A percentile compares a stretch with the other conserved stretches of the same genome.
Conservation (phyloP, 2,797 vertebrate species). For the Enteromius viviparus region DNA sequence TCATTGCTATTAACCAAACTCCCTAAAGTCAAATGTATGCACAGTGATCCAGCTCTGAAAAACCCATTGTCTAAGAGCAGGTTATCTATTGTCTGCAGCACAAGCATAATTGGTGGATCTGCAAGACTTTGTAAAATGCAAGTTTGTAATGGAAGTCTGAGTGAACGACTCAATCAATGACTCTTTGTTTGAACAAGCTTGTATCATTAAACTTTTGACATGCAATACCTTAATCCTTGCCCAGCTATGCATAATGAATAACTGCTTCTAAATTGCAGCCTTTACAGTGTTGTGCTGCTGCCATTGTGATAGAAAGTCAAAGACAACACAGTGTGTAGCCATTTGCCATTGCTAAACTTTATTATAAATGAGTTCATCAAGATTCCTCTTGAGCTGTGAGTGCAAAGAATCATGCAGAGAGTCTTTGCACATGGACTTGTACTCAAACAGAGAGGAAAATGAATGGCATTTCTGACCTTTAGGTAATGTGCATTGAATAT, state of each 20-base stretch:
- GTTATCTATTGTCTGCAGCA: background rate
- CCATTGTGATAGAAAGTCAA: background rate
- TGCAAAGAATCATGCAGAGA: conserved; percentile 3
- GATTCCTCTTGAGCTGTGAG: conserved; percentile 31
- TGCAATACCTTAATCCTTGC: conserved; percentile 17
- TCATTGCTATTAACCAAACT: conserved; percentile 13
- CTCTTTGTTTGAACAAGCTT: conserved; percentile 33
- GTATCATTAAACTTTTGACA: conserved; percentile 14
- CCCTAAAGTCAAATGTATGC: background rate
- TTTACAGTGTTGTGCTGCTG: background rate
- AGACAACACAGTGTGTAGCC: background rate
- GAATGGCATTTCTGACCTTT: conserved; percentile 18
- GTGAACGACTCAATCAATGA: conserved; percentile 24
- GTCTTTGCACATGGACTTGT: conserved; percentile 10
- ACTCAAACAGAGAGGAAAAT: conserved; percentile 9
- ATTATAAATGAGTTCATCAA: conserved; percentile 42
- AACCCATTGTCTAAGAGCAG: background rate
- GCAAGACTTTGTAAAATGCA: conserved; percentile 23
- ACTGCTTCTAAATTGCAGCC: conserved; percentile 22
- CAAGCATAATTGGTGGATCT: conserved; percentile 16
- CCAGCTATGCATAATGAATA: conserved; percentile 40
- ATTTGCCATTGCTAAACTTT: conserved; percentile 30
- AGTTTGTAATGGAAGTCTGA: conserved; percentile 33
- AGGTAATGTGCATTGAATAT: background rate
- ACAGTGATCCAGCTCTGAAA: background rate